A percentile compares a stretch with the other conserved stretches of the same genome.
phyloP scores from a whole-genome alignment of 1,140 invertebrate species.

The Agraylea sexmaculata region DNA sequence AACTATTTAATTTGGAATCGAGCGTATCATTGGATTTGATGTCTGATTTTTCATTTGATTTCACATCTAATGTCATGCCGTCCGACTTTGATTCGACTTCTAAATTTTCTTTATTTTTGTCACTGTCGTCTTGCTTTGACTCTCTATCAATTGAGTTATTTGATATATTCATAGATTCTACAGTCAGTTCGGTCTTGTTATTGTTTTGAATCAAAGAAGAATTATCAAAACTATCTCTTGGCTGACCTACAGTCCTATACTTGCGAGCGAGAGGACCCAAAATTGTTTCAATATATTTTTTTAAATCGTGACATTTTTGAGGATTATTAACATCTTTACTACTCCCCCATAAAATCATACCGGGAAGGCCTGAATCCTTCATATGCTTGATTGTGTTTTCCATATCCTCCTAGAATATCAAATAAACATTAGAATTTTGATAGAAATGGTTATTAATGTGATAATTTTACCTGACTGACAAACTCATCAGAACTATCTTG shows the following conservation, averaged over 20 bases:
- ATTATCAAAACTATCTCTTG: background rate
- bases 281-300: slow-evolving; percentile 44
- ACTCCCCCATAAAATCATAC: slow-evolving; percentile 62
- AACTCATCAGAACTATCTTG: slow-evolving; percentile 43
- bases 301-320: slow-evolving; percentile 47
- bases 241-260: slow-evolving; percentile 13
- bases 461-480: slow-evolving; percentile 37
- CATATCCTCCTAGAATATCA: slow-evolving; percentile 44
- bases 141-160: too few relatives aligned
- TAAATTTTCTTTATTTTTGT: too few relatives aligned
- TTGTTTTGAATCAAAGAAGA: background rate
- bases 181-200: background rate
- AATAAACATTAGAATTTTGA: slow-evolving; percentile 6
- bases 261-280: slow-evolving; percentile 45
- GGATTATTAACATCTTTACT: slow-evolving; percentile 54
- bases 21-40: too few relatives aligned
- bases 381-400: slow-evolving; percentile 40
- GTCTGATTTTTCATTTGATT: too few relatives aligned
- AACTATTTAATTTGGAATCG: too few relatives aligned
- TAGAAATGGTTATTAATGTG: slow-evolving; percentile 1
- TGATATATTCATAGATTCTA: too few relatives aligned
- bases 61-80: too few relatives aligned
- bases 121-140: too few relatives aligned
- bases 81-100: too few relatives aligned
- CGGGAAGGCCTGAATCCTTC: slow-evolving; percentile 42